Base-by-base conservation (phyloP, 2,888 invertebrate species). In the Melanotus villosus region DNA sequence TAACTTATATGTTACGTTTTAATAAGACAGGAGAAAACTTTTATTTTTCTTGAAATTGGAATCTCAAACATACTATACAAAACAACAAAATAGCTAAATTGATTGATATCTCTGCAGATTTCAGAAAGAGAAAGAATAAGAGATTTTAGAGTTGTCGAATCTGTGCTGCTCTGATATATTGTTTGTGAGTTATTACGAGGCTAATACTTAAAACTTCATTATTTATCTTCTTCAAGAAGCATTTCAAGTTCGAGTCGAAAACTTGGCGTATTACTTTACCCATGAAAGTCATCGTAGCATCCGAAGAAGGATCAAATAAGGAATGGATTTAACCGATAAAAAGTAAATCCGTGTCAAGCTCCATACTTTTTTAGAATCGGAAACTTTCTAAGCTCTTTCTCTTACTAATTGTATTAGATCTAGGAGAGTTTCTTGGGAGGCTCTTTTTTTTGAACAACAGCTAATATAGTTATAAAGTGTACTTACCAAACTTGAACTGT, bases 151-250 rank as follows among this genome's bases (percentile, higher is more conserved):
- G 14, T 41, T 41, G 41, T 41, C 41, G 41, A 41, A 41, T 41
- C 41, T 41, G 41, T 3, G 41, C 41, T 16, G 12, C 18, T 7
- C 41, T 41, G 41, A 41, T 41, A 41, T 41, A 41, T 41, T 41
- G 41, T 41, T 41, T 41, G 16, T 12, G 41, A 41, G 41, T 41
- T 41, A 41, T 41, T 41, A 41, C 41, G 18, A 41, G 7, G 41
- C 41, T 41, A 41, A 41, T 41, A 41, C 41, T 41, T 41, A 41
- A 41, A 41, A 12, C 41, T 16, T 41, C 41, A 41, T 41, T 41
- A 41, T 41, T 41, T 41, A 41, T 41, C 41, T 41, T 16, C 18
- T 41, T 12, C 41, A 9, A 9, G 14, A 16, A 41, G 18, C 41
- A 18, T 14, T 41, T 16, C 41, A 41, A 41, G 41, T 41, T 41